A percentile compares a stretch with the other conserved stretches of the same genome.
Conservation (phyloP, 30 jellyfish, hydroid and myxozoan species). For the Cassiopea andromeda region DNA sequence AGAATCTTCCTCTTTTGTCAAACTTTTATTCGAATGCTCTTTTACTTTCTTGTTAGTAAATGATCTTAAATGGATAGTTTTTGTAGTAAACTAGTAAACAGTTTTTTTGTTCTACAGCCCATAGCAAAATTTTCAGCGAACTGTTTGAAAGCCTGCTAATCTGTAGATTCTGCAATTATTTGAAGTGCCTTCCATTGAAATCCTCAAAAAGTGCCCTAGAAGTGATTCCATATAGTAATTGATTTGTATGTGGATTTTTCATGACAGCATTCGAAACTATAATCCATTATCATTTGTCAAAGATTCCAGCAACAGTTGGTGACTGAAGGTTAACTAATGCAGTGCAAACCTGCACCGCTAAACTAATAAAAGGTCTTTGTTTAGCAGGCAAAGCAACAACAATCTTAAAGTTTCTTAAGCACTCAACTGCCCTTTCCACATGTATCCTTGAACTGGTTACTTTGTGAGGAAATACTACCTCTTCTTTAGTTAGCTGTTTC, state of each 20-base stretch:
- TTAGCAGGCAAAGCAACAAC: not conserved
- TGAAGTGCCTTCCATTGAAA: no score
- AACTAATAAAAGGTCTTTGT: not conserved
- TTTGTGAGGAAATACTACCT: not conserved
- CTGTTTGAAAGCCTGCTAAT: no score
- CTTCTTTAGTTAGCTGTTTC: not conserved
- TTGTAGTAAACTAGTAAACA: no score
- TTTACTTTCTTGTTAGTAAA: not conserved
- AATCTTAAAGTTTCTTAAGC: not conserved
- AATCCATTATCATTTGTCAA: no score
- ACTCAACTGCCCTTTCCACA: not conserved
- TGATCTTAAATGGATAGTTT: no score
- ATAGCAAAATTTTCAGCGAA: no score
- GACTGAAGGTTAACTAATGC: slow-evolving; percentile 23
- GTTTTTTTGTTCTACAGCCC: no score
- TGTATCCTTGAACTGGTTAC: not conserved
- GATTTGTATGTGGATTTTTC: no score
- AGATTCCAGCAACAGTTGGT: not conserved
- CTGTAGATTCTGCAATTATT: no score
- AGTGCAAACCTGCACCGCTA: not conserved
- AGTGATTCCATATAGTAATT: no score
- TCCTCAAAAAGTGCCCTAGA: no score
- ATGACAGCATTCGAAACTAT: no score
- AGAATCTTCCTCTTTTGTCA: not conserved
- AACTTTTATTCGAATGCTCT: slow-evolving; percentile 21